A percentile compares a stretch with the other conserved stretches of the same genome.
Conservation (phyloP, 1,140 invertebrate species). For the Sarcophaga peregrina region DNA sequence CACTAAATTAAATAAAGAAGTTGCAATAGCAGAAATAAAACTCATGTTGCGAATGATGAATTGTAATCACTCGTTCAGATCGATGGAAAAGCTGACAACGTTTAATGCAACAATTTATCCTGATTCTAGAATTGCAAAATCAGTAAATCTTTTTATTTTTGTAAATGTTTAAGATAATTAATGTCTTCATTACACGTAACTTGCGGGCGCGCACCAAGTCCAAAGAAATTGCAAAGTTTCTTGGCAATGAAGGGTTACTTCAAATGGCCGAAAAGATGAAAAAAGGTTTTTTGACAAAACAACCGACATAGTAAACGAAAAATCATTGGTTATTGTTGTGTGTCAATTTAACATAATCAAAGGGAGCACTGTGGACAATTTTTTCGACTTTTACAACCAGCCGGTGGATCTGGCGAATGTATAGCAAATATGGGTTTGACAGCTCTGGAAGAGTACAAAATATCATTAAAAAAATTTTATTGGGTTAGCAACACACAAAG, state of each 20-base stretch:
- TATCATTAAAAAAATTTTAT: constrained; percentile 23
- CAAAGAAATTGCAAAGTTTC: background rate
- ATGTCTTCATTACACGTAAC: constrained; percentile 6
- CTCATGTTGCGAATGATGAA: background rate
- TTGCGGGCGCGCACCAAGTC: constrained; percentile 5
- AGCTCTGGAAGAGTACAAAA: background rate
- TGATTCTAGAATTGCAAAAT: constrained; percentile 1
- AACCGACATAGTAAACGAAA: constrained; percentile 19
- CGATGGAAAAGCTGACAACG: background rate
- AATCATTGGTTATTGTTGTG: constrained; percentile 19
- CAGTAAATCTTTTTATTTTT: background rate
- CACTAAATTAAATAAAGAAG: background rate
- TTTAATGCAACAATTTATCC: constrained; percentile 19
- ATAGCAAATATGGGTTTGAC: no score
- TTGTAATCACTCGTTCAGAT: background rate
- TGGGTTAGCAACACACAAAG: background rate
- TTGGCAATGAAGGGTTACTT: background rate
- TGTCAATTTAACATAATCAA: background rate
- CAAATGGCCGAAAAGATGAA: background rate
- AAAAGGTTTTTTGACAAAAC: constrained; percentile 2
- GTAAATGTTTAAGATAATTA: constrained; percentile 15
- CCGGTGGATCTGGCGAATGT: background rate
- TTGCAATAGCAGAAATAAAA: constrained; percentile 7
- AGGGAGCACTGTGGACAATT: background rate
- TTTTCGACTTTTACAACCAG: constrained; percentile 2